Evolutionary conservation across 2,113 vertebrate species (phyloP), one percentile per base, ranked within the genome.

Genomic region (Ovis canadensis): DNA sequence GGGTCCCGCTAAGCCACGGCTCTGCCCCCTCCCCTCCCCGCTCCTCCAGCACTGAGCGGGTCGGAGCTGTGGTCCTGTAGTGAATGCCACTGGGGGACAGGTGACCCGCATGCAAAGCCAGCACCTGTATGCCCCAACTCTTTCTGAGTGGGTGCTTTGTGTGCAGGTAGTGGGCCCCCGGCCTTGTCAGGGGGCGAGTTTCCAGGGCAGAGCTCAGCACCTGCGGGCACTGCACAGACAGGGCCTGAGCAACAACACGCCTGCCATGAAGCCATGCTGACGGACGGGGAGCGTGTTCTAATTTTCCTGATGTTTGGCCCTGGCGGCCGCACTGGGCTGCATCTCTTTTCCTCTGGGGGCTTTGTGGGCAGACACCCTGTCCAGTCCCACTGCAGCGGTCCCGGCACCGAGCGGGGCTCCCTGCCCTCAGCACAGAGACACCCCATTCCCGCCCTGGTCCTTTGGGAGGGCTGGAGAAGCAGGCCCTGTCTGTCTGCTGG

Each of bases 261-360:
- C 21, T 19, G 31, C 43, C 14, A 1, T 1, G 45, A 31, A 11
- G 14, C 7, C 25, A 0, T 12, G 48, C 21, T 21, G 80, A 1
- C 3, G 3, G 52, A 7, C 1, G 0, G 19, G 40, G 10, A 2
- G 71, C 23, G 4, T 15, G 3, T 21, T 7, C 13, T 1, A 0
- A 74, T 17, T 5, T 6, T 33, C 92, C 95, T 43, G 27, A 15
- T 8, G 27, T 52, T 11, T 9, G 50, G 14, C 43, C 78, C 36
- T 60, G 50, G 7, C 3, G 1, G 0, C 40, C 6, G 2, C 40
- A 4, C 48, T 13, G 71, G 36, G 13, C 9, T 52, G 19, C 48
- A 4, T 11, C 52, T 43, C 5, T 2, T 16, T 55, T 33, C n/a
- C 54, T 7, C 27, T 27, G 31, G 54, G 57, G 36, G 33, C 40